Base-by-base conservation (phyloP, 2,113 vertebrate genomes). In the Lagopus muta region DNA sequence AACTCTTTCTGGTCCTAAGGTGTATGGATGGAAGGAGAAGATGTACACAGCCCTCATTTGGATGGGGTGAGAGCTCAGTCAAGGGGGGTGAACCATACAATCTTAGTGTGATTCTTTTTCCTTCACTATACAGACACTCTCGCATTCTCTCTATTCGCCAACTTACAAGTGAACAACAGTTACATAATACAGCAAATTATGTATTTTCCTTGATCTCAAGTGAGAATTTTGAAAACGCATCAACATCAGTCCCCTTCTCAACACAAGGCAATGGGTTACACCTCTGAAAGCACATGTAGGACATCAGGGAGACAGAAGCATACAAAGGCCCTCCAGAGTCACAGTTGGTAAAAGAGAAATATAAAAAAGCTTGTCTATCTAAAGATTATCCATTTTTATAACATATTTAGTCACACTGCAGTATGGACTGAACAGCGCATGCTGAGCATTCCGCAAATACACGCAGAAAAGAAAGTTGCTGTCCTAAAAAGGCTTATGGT, bases 21-120 rank as follows among this genome's bases (percentile, higher is more conserved):
- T 1, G 66, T 78, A 34, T 10, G 73, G 64, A 74, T 4, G 16
- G 57, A 87, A 75, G 32, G 52, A 73, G 43, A 62, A 76, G 48
- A 64, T 6, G 4, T 5, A 7, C 2, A 0, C n/a, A 40, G 40
- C n/a, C 36, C 17, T 10, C 3, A n/a, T 4, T 0, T 30, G 36
- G 47, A 62, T 12, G 13, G 6, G 19, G 21, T 21, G 36, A 61
- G 30, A 45, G n/a, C 54, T 91, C 62, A 77, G 54, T 22, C 16
- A 64, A 79, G 70, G n/a, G n/a, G 55, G 58, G 21, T 25, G 38
- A 73, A 73, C 18, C 64, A 77, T 27, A 48, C 21, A 48, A 9
- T 20, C 61, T 62, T 75, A 40, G 34, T 8, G 19, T 42, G 55
- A 82, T 40, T 40, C 8, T 7, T 13, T 14, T 38, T 66, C 28